phyloP scores from a whole-genome alignment of 2,888 invertebrate species.

The Ditylenchus weischeri region DNA sequence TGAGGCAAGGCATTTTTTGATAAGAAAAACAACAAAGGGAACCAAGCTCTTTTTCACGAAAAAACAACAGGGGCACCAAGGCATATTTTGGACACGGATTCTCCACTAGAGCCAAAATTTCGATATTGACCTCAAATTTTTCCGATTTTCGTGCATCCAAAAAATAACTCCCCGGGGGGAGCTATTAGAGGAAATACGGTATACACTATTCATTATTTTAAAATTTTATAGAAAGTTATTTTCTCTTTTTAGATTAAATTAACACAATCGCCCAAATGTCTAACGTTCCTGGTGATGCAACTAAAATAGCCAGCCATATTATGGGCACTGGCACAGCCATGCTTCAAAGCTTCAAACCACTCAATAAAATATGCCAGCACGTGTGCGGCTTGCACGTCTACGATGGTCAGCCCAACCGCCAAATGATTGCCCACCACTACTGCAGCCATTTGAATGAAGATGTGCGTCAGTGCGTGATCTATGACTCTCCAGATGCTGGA shows the following conservation, averaged over 20 bases:
- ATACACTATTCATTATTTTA: too few species aligned
- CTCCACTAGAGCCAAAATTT: too few species aligned
- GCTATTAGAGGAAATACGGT: too few species aligned
- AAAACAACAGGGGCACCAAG: too few species aligned
- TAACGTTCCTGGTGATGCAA: constrained; percentile 2
- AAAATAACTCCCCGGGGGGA: too few species aligned
- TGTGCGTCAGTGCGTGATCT: constrained; percentile 1
- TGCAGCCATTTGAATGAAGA: constrained; percentile 10
- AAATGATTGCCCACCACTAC: constrained; percentile 6
- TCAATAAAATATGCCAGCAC: constrained; percentile 5
- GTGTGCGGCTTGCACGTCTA: constrained; percentile 3
- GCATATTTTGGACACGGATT: too few species aligned
- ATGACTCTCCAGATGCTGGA: background rate
- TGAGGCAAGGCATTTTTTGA: too few species aligned
- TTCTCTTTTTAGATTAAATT: background rate
- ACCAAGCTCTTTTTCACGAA: too few species aligned
- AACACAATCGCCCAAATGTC: background rate
- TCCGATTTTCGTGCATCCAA: too few species aligned
- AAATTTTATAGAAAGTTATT: too few species aligned
- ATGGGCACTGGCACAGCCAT: constrained; percentile 1
- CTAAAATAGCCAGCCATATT: background rate
- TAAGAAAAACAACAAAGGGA: too few species aligned
- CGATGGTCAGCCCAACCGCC: background rate
- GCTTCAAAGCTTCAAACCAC: constrained; percentile 6
- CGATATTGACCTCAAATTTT: too few species aligned